Conservation (phyloP, 2,113 vertebrate genomes). For the Clarias macrocephalus region DNA sequence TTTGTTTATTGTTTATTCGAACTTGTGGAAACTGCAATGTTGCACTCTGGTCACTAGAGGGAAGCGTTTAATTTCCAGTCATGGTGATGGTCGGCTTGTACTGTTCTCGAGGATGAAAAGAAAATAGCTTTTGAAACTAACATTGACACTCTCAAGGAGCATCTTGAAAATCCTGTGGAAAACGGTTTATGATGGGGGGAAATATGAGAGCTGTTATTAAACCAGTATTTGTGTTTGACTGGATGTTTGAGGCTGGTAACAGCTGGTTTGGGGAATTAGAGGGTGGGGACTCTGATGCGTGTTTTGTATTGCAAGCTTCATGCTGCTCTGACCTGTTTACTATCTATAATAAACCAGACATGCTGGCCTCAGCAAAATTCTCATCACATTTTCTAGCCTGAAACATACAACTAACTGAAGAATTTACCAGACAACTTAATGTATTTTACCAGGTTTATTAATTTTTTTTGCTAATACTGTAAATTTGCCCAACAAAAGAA, state of each 20-base stretch:
- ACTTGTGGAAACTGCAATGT: neutral
- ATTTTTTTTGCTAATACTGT: slow-evolving; percentile 88
- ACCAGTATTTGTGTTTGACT: slow-evolving; percentile 2
- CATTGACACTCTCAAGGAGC: neutral
- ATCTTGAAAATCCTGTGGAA: neutral
- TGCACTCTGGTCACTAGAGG: slow-evolving; percentile 43
- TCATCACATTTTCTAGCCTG: neutral
- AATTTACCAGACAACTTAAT: slow-evolving; percentile 18
- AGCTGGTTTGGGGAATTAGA: neutral
- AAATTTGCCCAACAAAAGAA: slow-evolving; percentile 81
- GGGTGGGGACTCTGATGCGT: neutral
- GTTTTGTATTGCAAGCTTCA: slow-evolving; percentile 7
- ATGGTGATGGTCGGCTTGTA: neutral
- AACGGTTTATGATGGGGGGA: neutral
- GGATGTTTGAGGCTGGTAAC: neutral
- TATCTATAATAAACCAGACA: slow-evolving; percentile 28
- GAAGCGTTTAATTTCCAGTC: slow-evolving; percentile 26
- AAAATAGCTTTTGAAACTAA: neutral
- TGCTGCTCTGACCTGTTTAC: slow-evolving; percentile 26
- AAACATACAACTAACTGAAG: neutral
- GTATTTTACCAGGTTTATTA: slow-evolving; percentile 60
- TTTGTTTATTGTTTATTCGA: neutral
- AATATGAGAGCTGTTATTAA: neutral
- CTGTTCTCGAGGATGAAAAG: neutral
- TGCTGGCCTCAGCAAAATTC: slow-evolving; percentile 17